A percentile compares a stretch with the other conserved stretches of the same genome.
Evolutionary conservation across 2,113 vertebrate species (phyloP).

Genomic region (Pseudorhombus dupliciocellatus): DNA sequence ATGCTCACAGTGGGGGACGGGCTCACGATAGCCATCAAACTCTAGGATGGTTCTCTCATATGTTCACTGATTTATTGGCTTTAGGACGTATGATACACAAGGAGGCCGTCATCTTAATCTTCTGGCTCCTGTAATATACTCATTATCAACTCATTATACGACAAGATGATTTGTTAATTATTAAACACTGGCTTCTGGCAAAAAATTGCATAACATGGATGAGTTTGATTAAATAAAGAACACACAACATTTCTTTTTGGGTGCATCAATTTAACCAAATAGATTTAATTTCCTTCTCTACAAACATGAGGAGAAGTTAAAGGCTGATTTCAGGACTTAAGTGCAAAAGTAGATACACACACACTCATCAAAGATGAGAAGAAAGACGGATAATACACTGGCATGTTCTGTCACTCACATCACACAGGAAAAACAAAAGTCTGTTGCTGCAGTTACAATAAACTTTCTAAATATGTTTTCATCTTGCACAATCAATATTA

Average conservation of each 20-base stretch:
- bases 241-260: neutral
- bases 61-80: neutral
- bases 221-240: neutral
- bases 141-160: no score
- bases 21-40: slow-evolving; percentile 89
- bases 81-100: neutral
- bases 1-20: slow-evolving; percentile 91
- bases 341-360: slow-evolving; percentile 73
- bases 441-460: no score
- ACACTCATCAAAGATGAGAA: slow-evolving; percentile 48
- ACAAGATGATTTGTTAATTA: no score
- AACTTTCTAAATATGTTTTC: no score
- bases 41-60: slow-evolving; percentile 38
- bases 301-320: neutral
- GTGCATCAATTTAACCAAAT: neutral
- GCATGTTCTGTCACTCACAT: slow-evolving; percentile 22
- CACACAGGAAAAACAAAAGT: slow-evolving; percentile 38
- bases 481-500: no score
- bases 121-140: neutral
- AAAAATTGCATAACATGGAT: neutral
- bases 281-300: neutral
- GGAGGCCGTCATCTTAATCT: neutral
- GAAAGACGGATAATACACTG: slow-evolving; percentile 29
- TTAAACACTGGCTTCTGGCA: no score
- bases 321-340: slow-evolving; percentile 71